Percentiles rank a stretch among this genome's conserved stretches.
Evolutionary conservation across 1,140 invertebrate genomes (phyloP).

Genomic region (Drosophila nebulosa): DNA sequence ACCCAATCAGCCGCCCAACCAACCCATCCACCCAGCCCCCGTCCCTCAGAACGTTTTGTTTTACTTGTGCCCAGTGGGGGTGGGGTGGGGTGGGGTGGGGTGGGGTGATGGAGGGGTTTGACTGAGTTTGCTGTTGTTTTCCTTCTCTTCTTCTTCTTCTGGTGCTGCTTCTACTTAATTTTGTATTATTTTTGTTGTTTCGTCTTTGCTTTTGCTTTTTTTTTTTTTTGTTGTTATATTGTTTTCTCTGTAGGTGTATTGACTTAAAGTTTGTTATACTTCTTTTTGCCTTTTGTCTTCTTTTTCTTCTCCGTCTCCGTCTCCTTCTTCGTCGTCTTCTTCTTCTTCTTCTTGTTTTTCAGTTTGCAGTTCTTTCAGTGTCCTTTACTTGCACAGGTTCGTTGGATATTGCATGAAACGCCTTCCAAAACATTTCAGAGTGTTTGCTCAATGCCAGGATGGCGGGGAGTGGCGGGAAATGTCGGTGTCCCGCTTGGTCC

Average conservation of each 20-base stretch:
- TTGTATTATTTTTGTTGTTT: conserved; percentile 46
- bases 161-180: conserved; percentile 48
- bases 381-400: conserved; percentile 23
- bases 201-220: not conserved
- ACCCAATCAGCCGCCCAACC: not conserved
- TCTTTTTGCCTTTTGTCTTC: conserved; percentile 66
- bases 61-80: conserved; percentile 38
- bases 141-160: conserved; percentile 24
- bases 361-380: conserved; percentile 18
- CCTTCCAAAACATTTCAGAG: conserved; percentile 57
- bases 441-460: conserved; percentile 31
- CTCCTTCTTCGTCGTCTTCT: not conserved
- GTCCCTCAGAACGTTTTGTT: conserved; percentile 47
- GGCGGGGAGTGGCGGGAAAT: not conserved
- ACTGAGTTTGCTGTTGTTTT: conserved; percentile 47
- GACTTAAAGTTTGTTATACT: conserved; percentile 75
- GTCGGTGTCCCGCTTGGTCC: not conserved
- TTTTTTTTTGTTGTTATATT: conserved; percentile 26
- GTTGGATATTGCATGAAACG: conserved; percentile 53
- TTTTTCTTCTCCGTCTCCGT: not conserved
- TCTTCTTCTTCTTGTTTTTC: conserved; percentile 3
- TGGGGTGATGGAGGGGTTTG: too few species aligned
- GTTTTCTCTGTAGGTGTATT: conserved; percentile 67
- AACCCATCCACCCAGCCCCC: not conserved
- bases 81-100: too few species aligned